A percentile compares a stretch with the other conserved stretches of the same genome.
Evolutionary conservation across 1,140 invertebrate genomes (phyloP).

Genomic region (Musca domestica): DNA sequence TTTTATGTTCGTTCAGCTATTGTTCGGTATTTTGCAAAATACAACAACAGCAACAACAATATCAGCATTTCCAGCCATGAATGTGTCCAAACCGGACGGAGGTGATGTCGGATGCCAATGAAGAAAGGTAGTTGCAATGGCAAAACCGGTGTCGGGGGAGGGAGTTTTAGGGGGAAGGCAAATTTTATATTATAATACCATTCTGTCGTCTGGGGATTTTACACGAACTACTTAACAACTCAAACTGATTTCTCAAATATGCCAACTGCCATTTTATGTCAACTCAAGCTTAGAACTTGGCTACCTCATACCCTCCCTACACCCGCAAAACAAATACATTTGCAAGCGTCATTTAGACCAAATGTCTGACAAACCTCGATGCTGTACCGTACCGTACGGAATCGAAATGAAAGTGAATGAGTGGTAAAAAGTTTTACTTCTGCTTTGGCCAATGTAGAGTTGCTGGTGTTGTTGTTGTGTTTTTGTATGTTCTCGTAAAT

Average conservation of each 20-base stretch:
- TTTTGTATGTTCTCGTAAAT: too few relatives aligned
- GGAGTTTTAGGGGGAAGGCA: too few relatives aligned
- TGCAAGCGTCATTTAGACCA: neutral
- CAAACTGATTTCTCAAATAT: conserved; percentile 28
- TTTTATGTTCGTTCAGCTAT: conserved; percentile 5
- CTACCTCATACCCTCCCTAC: neutral
- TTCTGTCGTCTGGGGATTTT: conserved; percentile 18
- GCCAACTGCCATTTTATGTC: conserved; percentile 27
- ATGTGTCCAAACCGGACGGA: too few relatives aligned
- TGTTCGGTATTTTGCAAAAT: conserved; percentile 16
- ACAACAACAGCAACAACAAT: neutral
- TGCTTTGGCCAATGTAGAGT: too few relatives aligned
- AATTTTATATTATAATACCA: conserved; percentile 15
- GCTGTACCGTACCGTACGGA: too few relatives aligned
- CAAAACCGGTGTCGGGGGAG: too few relatives aligned
- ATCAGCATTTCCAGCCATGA: too few relatives aligned
- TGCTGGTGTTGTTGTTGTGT: too few relatives aligned
- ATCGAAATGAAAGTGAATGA: neutral
- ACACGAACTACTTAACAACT: conserved; percentile 27
- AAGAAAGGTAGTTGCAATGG: too few relatives aligned
- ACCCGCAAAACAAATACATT: neutral
- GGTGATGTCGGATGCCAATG: too few relatives aligned
- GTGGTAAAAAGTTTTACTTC: too few relatives aligned
- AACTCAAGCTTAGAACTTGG: conserved; percentile 16
- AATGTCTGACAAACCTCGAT: conserved; percentile 2